Evolutionary conservation across 2,888 invertebrate species (phyloP), one percentile per base, ranked within the genome.

Genomic region (Dione vanillae): DNA sequence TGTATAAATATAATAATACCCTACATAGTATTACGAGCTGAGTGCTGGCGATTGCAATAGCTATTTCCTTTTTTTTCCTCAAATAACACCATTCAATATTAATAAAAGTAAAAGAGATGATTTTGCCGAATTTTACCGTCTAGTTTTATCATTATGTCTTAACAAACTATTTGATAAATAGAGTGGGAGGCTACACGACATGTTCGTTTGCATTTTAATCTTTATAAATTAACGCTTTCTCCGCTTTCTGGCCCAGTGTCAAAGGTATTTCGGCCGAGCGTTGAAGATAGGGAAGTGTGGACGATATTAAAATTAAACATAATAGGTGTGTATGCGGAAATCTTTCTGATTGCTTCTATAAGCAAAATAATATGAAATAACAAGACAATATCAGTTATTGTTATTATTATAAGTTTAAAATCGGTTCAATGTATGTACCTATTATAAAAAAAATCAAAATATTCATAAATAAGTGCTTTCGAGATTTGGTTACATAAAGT

Each of bases 171-270:
- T 54, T 73, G 67, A 70, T 84, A 82, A 78, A 87, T 84, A 76
- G 76, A 78, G 75, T 83, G 83, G 84, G 85, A 86, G 88, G 82
- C 77, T 81, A 82, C 80, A 75, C 77, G 82, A 82, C 79, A 75
- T 72, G 74, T 73, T 75, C 80, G 80, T 84, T 73, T 65, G 67
- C 70, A 62, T 66, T 68, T 73, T 61, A 70, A 73, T 65, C 49
- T 47, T 65, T 65, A 73, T 73, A 70, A 70, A 73, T 87, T 84
- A 79, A 79, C 77, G 84, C 90, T 90, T 90, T 91, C 89, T 85
- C 85, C 81, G 85, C 87, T 87, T 84, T 87, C 90, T 91, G 91
- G 91, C 90, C 80, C 81, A 78, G 76, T 78, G 82, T 90, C 91
- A 92, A 89, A 88, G 85, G 84, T 84, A 89, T 85, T 79, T 86